Percentiles rank a stretch among this genome's conserved stretches.
Evolutionary conservation across 2,888 invertebrate species (phyloP).

Genomic region (Coenonympha glycerion): DNA sequence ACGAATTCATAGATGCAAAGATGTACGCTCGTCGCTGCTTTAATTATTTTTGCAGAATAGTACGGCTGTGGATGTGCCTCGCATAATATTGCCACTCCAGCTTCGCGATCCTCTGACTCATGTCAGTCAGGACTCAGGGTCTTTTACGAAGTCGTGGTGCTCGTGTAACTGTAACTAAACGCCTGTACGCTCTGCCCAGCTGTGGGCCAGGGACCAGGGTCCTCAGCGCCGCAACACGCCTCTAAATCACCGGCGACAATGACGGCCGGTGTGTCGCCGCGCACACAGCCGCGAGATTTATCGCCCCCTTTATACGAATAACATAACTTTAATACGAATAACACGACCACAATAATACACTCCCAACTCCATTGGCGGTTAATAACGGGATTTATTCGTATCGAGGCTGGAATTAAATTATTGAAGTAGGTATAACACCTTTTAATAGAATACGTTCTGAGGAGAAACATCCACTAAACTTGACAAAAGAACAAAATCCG

Average conservation of each 20-base stretch:
- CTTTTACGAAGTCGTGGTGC: no score
- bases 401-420: conserved; percentile 6
- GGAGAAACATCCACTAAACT: background rate
- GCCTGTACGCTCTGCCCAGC: no score
- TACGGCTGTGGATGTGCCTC: no score
- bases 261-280: conserved; percentile 17
- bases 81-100: no score
- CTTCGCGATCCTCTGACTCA: no score
- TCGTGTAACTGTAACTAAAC: no score
- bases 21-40: no score
- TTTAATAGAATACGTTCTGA: background rate
- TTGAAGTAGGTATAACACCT: background rate
- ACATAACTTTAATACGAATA: conserved; percentile 16
- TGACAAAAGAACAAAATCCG: no score
- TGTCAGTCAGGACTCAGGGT: no score
- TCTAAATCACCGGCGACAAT: conserved; percentile 7
- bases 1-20: no score
- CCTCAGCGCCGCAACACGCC: background rate
- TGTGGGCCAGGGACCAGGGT: no score
- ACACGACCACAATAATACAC: conserved; percentile 19
- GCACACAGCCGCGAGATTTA: conserved; percentile 18
- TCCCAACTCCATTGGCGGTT: conserved; percentile 8
- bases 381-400: conserved; percentile 16
- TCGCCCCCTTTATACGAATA: conserved; percentile 12
- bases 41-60: no score